Evolutionary conservation across 2,888 invertebrate species (phyloP).

Genomic region (Cybosia mesomella): DNA sequence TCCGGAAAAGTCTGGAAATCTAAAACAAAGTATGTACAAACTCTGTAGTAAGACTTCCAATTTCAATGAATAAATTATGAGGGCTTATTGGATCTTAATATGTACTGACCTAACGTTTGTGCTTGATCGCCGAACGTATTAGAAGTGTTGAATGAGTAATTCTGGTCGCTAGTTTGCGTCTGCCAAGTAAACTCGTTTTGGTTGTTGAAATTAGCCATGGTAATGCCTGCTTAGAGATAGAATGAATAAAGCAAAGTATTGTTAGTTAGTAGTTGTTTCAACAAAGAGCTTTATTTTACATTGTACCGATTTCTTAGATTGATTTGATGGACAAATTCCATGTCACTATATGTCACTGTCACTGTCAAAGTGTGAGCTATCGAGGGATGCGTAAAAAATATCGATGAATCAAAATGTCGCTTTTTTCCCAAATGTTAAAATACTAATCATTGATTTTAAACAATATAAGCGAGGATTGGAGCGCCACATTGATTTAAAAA

Average conservation of each 20-base stretch:
- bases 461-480: too few relatives aligned
- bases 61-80: not conserved
- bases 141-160: slow-evolving; percentile 82
- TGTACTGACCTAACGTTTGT: slow-evolving; percentile 74
- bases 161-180: slow-evolving; percentile 74
- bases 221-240: slow-evolving; percentile 19
- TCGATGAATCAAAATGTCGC: too few relatives aligned
- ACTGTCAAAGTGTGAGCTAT: not conserved
- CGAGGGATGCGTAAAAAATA: too few relatives aligned
- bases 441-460: too few relatives aligned
- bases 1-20: slow-evolving; percentile 88
- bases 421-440: too few relatives aligned
- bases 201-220: slow-evolving; percentile 78
- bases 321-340: slow-evolving; percentile 31
- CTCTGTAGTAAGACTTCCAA: not conserved
- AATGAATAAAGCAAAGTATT: slow-evolving; percentile 16
- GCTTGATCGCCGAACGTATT: slow-evolving; percentile 82
- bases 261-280: not conserved
- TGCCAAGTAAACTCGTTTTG: slow-evolving; percentile 81
- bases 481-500: too few relatives aligned
- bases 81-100: not conserved
- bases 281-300: not conserved
- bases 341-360: slow-evolving; percentile 41
- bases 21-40: slow-evolving; percentile 53
- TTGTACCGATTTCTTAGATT: not conserved